Base-by-base conservation (phyloP, 2,888 invertebrate species). In the Loripinus fragilis region DNA sequence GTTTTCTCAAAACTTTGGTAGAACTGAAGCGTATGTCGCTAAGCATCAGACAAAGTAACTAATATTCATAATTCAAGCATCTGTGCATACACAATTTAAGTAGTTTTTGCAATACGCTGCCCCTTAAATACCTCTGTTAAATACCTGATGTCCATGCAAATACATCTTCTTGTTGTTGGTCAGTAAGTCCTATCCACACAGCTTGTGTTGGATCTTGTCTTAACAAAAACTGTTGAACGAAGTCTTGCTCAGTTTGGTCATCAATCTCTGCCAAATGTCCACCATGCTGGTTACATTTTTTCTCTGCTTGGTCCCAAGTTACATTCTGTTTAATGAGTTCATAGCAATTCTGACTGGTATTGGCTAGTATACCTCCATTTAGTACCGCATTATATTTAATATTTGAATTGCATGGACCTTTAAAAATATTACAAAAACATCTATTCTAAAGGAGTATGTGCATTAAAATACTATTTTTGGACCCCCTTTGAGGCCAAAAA, bases 141-240 rank as follows among this genome's bases (percentile, higher is more conserved):
- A n/a, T 42, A n/a, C n/a, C n/a, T n/a, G 42, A 12, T 42, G 42
- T 42, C 42, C 42, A 42, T 17, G 17, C 42, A 42, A 42, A 42
- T 12, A 17, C 8, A 17, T 17, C 42, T 42, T 42, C 42, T 42
- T 42, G 8, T 17, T 12, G n/a, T 0, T 15, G 12, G 65, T 72
- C 72, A n/a, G 60, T 60, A 8, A 72, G 38, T 17, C 72, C 72
- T 7, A 72, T 60, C 72, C 72, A 72, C 5, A 72, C 64, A 8
- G 72, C 64, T 30, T 72, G 64, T 7, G 42, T 17, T 5, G 72
- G 72, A 0, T 55, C 28, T 30, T 55, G 48, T 17, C 41, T 38
- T 33, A 20, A 42, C 20, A 72, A 42, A 48, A 72, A 72, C 25
- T 30, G 33, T 15, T 30, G 38, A 2, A 72, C 23, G 30, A 64